Base-by-base conservation (phyloP, 2,797 vertebrate species). In the Takifugu rubripes region DNA sequence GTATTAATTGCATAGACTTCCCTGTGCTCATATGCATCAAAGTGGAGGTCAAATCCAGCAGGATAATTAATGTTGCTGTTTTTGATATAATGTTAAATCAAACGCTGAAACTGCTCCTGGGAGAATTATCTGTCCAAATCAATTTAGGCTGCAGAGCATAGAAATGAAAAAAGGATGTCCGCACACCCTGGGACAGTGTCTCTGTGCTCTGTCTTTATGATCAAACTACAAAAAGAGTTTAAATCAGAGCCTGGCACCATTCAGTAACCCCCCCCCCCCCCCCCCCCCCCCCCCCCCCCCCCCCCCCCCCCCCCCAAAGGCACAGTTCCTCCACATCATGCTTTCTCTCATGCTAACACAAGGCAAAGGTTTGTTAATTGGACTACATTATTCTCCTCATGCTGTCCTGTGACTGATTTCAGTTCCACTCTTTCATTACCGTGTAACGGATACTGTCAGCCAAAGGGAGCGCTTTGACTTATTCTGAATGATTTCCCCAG, bases 41-140 rank as follows among this genome's bases (percentile, higher is more conserved):
- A 75, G 64, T 85, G 84, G 90, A 91, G 89, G 90, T 90, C 89
- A 87, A 75, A 69, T 74, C 71, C 77, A 77, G 81, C 81, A 86
- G 79, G 80, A 87, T 90, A 89, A 89, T 88, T 87, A 88, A 87
- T 87, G 82, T 81, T 11, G 61, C 59, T 64, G 58, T 72, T 81
- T 85, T 86, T 81, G 74, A 73, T 74, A 82, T 77, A 78, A 84
- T 79, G 82, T 87, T 87, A 82, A 88, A 87, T 88, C 80, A 89
- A 83, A 84, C 26, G 65, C 75, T 78, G 75, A 78, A 84, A 83
- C 78, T 72, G 72, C 79, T 84, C 74, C 75, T 76, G 68, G 67
- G 79, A 88, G 81, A 77, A 84, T 86, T 78, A 73, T 68, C 79
- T 85, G 86, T 88, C 85, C 80, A 81, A 71, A 80, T 78, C 84